These are phyloP conservation scores for Drosophila ercepeae DNA, from an alignment of 1,140 invertebrate species.

Conservation along the genomic window DNA sequence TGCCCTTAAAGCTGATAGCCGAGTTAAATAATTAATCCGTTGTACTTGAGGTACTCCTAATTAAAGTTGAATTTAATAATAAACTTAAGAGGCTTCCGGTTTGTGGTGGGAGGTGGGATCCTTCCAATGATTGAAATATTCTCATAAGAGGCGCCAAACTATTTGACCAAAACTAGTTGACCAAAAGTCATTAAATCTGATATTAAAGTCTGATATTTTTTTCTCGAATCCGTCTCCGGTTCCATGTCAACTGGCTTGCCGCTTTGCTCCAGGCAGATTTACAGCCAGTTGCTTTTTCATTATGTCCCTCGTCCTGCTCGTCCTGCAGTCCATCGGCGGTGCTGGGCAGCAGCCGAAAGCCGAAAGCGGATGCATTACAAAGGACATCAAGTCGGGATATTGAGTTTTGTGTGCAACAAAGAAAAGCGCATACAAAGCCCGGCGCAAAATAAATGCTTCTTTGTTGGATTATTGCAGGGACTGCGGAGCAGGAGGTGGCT, in stretches of 20 bases:
- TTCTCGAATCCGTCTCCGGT: constrained; percentile 21
- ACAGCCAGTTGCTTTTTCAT: constrained; percentile 51
- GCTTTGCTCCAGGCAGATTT: constrained; percentile 63
- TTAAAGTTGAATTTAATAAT: no score
- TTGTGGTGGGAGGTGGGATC: no score
- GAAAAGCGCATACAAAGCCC: constrained; percentile 77
- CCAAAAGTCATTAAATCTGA: constrained; percentile 71
- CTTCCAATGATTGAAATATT: no score
- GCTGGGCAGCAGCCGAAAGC: constrained; percentile 1
- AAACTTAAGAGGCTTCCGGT: no score
- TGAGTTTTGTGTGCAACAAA: constrained; percentile 80
- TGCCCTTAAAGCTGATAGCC: not conserved
- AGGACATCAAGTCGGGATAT: constrained; percentile 79
- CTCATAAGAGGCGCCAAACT: no score
- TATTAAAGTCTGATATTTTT: constrained; percentile 56
- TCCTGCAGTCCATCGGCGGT: constrained; percentile 13
- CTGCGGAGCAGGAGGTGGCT: not conserved
- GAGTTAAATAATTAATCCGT: not conserved
- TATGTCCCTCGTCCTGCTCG: constrained; percentile 5
- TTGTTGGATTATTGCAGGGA: constrained; percentile 60
- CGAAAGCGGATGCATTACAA: constrained; percentile 78
- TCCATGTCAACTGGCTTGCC: constrained; percentile 59
- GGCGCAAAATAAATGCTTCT: constrained; percentile 79
- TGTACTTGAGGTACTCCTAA: no score
- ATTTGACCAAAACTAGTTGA: constrained; percentile 15